Base-by-base conservation (phyloP, 2,113 vertebrate genomes). In the Anoura caudifer region DNA sequence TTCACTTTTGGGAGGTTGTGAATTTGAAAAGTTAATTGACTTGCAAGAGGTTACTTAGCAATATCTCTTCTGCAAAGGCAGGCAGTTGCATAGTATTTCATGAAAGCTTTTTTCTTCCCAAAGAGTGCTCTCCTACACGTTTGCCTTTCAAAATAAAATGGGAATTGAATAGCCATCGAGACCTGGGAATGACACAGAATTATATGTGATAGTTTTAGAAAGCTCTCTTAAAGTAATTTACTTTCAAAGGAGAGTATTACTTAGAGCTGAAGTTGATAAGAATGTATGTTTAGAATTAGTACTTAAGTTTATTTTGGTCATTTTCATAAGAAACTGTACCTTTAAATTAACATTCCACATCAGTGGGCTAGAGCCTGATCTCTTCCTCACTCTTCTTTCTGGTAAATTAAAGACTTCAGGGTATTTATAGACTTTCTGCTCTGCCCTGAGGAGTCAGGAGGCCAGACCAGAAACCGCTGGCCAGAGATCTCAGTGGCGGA, bases 231-330 rank as follows among this genome's bases (percentile, higher is more conserved):
- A 94, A 95, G 86, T 94, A 76, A 96, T 96, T 97, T 87, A 72
- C 94, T 95, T 96, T 93, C 87, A 93, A 93, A 59, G 17, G 65
- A 95, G 82, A 88, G 9, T 96, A 82, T 97, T 96, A 98, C 87
- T 98, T 98, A 93, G 96, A 98, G 94, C 96, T 97, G 89, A 2
- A 41, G 87, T 95, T 97, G 97, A 98, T 97, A 96, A 97, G 67
- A 96, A 95, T 90, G 65, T 94, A 93, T 88, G 91, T 95, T 97
- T 97, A 91, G 80, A 95, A 96, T 97, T 92, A 96, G 95, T 96
- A 98, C 61, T 95, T 95, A 97, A 93, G 87, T 92, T 97, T 98
- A 98, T 98, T 98, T 98, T 98, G 97, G 92, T 96, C 95, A 94
- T 86, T 97, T 97, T 96, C 95, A 97, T 97, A 98, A 97, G 97